Evolutionary conservation across 1,140 invertebrate species (phyloP), one percentile per base, ranked within the genome.

Genomic region (Drosophila varians): DNA sequence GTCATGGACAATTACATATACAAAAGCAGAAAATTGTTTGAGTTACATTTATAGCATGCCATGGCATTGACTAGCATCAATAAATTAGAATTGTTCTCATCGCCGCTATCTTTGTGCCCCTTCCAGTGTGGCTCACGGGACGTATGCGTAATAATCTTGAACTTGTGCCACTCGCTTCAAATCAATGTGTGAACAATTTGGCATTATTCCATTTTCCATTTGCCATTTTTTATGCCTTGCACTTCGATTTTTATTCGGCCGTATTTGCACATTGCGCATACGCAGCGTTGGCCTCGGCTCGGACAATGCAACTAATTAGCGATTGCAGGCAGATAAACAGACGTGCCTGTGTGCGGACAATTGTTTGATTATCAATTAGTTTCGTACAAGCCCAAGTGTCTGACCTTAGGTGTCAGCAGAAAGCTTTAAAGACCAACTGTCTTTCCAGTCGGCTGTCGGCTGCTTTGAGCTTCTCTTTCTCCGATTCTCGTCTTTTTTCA

Each of bases 331-430:
- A 58, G 61, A 66, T 66, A 66, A 66, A 66, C 62, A 66, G 42
- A 18, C 38, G 28, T 26, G 40, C 3, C 4, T 12, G 28, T 51
- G 46, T 62, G 58, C 11, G 62, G 46, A 43, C 49, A 66, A 74
- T 73, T 83, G 79, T 83, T 83, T 83, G 79, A 84, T 75, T 83
- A 83, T 84, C 78, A 84, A 83, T 83, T 83, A 84, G 78, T 61
- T 77, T 68, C 36, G 62, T 42, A 36, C 52, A 23, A 25, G 43
- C 48, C 52, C 45, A 56, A 69, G 66, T 69, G 46, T 36, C 64
- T 61, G 66, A 72, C 69, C 69, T 72, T 60, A 72, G 55, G 36
- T 5, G 12, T 4, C 5, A 40, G 36, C 38, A 60, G 55, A 72
- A 71, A 72, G 56, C 65, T 48, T 61, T 36, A 62, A 54, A 64